Percentiles rank a stretch among this genome's conserved stretches.
Conservation (phyloP, 1,140 invertebrate species). For the Fopius arisanus region DNA sequence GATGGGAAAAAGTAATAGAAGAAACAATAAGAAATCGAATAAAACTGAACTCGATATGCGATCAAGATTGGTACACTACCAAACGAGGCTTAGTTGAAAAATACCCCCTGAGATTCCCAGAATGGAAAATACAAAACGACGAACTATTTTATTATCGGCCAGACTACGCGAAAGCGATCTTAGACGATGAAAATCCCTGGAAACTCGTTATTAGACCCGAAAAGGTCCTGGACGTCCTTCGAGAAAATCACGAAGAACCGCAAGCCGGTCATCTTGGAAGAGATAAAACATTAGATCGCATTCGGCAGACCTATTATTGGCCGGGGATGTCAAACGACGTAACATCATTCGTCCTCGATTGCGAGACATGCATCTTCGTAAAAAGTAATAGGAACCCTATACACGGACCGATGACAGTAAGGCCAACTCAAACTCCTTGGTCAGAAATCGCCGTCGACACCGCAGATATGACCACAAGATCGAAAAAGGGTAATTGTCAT, state of each 20-base stretch:
- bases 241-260: background rate
- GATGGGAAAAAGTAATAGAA: constrained; percentile 17
- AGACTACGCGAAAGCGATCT: background rate
- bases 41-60: background rate
- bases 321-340: constrained; percentile 6
- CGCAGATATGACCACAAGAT: background rate
- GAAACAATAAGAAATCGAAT: constrained; percentile 11
- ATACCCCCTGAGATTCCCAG: background rate
- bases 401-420: background rate
- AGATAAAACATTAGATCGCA: constrained; percentile 20
- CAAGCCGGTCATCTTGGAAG: constrained; percentile 23
- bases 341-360: constrained; percentile 19
- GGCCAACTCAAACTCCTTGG: constrained; percentile 2
- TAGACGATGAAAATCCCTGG: background rate
- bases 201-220: too few species aligned
- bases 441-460: constrained; percentile 20
- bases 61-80: constrained; percentile 4
- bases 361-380: constrained; percentile 9
- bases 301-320: constrained; percentile 25
- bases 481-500: constrained; percentile 18
- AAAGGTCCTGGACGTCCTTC: too few species aligned
- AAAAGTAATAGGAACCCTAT: constrained; percentile 19
- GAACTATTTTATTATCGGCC: constrained; percentile 9
- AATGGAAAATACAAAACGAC: constrained; percentile 16
- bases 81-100: background rate